Percentiles rank a stretch among this genome's conserved stretches.
Evolutionary conservation across 2,113 vertebrate genomes (phyloP).

Genomic region (Urocynchramus pylzowi): DNA sequence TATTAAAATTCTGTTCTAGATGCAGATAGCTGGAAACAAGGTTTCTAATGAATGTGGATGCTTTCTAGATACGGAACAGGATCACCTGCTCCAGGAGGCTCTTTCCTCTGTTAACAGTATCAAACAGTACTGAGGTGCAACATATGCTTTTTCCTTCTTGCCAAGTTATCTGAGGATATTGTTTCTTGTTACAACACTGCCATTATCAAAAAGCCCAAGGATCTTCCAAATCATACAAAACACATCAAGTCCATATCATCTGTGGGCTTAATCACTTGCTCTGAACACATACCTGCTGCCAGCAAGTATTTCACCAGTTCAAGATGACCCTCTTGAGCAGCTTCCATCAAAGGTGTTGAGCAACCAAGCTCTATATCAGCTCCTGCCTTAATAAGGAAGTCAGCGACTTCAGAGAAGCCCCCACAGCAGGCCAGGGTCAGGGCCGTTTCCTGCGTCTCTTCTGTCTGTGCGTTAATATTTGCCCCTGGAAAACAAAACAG

Average conservation of each 20-base stretch:
- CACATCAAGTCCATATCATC: not conserved
- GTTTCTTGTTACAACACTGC: not conserved
- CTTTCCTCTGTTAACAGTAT: not conserved
- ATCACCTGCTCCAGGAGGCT: not conserved
- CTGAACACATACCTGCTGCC: constrained; percentile 82
- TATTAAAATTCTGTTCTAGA: not conserved
- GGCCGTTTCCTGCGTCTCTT: constrained; percentile 97
- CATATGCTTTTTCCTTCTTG: not conserved
- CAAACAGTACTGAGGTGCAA: not conserved
- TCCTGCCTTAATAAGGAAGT: constrained; percentile 97
- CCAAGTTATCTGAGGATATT: not conserved
- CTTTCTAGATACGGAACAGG: not conserved
- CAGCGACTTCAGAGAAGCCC: constrained; percentile 96
- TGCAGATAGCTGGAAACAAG: not conserved
- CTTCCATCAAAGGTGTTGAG: constrained; percentile 97
- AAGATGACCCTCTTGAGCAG: constrained; percentile 96
- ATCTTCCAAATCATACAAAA: not conserved
- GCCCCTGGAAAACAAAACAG: constrained; percentile 77
- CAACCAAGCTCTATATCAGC: constrained; percentile 97
- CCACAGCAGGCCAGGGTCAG: constrained; percentile 96
- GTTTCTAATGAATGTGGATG: not conserved
- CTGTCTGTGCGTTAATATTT: constrained; percentile 98
- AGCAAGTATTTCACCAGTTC: constrained; percentile 97
- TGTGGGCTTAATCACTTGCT: not conserved
- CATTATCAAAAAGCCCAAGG: not conserved